Evolutionary conservation across 2,113 vertebrate species (phyloP).

Genomic region (Stomatorhinus ivindoensis): DNA sequence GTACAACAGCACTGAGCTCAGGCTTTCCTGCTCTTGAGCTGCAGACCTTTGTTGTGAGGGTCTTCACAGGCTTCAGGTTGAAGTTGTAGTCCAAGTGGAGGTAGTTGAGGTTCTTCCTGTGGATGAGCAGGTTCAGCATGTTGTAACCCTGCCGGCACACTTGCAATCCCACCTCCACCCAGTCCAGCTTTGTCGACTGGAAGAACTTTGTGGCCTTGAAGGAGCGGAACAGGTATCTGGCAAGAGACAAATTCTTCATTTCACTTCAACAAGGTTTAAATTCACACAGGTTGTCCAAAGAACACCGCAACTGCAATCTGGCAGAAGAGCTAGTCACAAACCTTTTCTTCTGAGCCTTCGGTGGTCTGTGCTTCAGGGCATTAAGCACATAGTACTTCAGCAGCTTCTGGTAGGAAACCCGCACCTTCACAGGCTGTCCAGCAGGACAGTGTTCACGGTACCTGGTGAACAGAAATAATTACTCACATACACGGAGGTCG

Average conservation of each 20-base stretch:
- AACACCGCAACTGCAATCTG: neutral
- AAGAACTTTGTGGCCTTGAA: slow-evolving; percentile 99
- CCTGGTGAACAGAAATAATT: slow-evolving; percentile 51
- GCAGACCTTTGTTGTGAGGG: slow-evolving; percentile 91
- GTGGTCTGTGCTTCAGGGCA: slow-evolving; percentile 92
- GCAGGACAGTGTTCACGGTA: slow-evolving; percentile 97
- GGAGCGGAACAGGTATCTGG: slow-evolving; percentile 93
- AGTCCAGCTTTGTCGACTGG: slow-evolving; percentile 96
- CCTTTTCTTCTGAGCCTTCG: slow-evolving; percentile 98
- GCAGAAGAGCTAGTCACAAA: slow-evolving; percentile 29
- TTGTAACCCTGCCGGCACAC: slow-evolving; percentile 98
- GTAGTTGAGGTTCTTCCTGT: slow-evolving; percentile 98
- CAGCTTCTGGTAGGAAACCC: slow-evolving; percentile 96
- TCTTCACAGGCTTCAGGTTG: slow-evolving; percentile 96
- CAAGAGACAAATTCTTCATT: neutral
- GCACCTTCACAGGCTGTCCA: slow-evolving; percentile 94
- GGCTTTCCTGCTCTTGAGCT: no score
- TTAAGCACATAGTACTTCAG: slow-evolving; percentile 98
- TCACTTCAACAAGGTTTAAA: neutral
- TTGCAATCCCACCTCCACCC: slow-evolving; percentile 96
- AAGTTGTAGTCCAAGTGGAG: slow-evolving; percentile 98
- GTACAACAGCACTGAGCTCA: no score
- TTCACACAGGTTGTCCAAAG: neutral
- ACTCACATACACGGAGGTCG: neutral
- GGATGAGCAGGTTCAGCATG: slow-evolving; percentile 97